Conservation (phyloP, 2,113 vertebrate genomes). For the Lynx canadensis region DNA sequence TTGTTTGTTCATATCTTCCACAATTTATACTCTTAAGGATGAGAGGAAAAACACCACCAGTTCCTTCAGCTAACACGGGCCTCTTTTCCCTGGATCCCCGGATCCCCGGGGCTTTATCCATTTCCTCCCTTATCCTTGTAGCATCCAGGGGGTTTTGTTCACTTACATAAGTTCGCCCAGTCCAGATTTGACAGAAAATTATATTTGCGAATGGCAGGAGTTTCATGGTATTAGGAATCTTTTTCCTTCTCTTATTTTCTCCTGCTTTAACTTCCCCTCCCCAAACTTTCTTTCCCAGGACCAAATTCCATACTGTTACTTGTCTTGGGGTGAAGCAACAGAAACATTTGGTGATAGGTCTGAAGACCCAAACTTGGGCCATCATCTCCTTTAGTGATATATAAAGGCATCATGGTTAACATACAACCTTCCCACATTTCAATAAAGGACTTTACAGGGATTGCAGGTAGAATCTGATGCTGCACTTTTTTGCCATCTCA, state of each 20-base stretch:
- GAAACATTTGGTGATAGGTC: background rate
- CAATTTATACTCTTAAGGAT: conserved; percentile 58
- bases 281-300: background rate
- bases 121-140: background rate
- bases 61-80: background rate
- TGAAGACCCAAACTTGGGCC: background rate
- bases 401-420: background rate
- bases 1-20: conserved; percentile 54
- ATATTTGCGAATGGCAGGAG: background rate
- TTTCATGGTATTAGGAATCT: background rate
- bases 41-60: conserved; percentile 24
- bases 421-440: background rate
- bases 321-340: background rate
- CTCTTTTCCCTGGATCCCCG: background rate
- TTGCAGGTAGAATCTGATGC: conserved; percentile 66
- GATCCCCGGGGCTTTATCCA: background rate
- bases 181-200: conserved; percentile 11
- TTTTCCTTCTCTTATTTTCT: conserved; percentile 26
- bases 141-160: background rate
- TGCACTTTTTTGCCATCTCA: conserved; percentile 58
- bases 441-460: conserved; percentile 22
- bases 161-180: background rate
- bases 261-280: background rate
- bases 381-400: background rate
- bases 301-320: background rate